phyloP scores from a whole-genome alignment of 2,113 vertebrate genomes.

The Tetraodon nigroviridis region DNA sequence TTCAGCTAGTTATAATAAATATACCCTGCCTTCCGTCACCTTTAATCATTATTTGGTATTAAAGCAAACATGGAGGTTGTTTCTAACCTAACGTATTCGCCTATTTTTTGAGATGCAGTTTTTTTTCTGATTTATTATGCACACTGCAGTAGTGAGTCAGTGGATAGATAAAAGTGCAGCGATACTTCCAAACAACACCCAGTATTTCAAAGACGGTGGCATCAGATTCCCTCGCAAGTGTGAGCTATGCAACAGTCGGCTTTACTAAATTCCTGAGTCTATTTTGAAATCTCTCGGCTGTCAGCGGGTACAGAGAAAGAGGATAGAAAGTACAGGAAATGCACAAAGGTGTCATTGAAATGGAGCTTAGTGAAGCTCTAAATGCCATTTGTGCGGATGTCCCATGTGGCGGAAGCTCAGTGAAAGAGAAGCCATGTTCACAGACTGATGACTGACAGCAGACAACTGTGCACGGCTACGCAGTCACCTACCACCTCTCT shows the following conservation, averaged over 20 bases:
- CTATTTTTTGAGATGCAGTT: too few species aligned
- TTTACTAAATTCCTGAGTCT: slow-evolving; percentile 23
- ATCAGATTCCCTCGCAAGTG: slow-evolving; percentile 32
- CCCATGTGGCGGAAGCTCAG: slow-evolving; percentile 26
- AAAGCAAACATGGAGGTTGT: background rate
- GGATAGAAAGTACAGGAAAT: slow-evolving; percentile 39
- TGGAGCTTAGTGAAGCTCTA: slow-evolving; percentile 30
- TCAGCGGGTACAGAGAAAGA: slow-evolving; percentile 20
- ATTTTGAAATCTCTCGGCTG: slow-evolving; percentile 23
- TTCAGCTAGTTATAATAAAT: background rate
- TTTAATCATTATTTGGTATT: background rate
- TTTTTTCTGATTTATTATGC: too few species aligned
- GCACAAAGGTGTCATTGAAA: slow-evolving; percentile 40
- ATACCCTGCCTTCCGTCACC: background rate
- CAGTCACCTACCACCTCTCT: slow-evolving; percentile 5
- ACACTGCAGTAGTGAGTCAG: too few species aligned
- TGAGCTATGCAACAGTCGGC: slow-evolving; percentile 8
- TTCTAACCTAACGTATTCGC: too few species aligned
- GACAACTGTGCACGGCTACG: slow-evolving; percentile 37
- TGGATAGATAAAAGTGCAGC: background rate
- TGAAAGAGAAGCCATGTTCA: slow-evolving; percentile 48
- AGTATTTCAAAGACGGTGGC: background rate
- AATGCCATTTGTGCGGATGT: slow-evolving; percentile 51
- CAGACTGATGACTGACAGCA: slow-evolving; percentile 57
- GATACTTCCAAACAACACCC: background rate